phyloP scores from a whole-genome alignment of 2,888 invertebrate species.

The Carabus problematicus region DNA sequence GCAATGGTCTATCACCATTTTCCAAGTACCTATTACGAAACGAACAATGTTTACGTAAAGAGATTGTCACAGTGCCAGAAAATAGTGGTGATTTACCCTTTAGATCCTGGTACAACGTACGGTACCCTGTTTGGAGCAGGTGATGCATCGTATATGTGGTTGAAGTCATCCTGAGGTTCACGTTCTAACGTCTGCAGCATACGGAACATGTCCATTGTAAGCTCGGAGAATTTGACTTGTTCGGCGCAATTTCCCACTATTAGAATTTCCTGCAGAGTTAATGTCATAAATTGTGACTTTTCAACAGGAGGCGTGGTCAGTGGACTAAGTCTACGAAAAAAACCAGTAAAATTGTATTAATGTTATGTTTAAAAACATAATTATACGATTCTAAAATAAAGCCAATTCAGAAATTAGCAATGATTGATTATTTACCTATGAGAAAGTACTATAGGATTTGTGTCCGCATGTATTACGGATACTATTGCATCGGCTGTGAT shows the following conservation, averaged over 20 bases:
- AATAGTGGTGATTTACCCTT: slow-evolving; percentile 52
- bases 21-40: slow-evolving; percentile 61
- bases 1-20: slow-evolving; percentile 73
- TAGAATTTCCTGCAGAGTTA: slow-evolving; percentile 90
- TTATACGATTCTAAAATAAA: background rate
- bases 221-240: slow-evolving; percentile 95
- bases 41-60: no score
- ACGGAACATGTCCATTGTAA: slow-evolving; percentile 97
- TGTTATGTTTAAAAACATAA: background rate
- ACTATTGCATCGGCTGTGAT: slow-evolving; percentile 91
- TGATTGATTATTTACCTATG: slow-evolving; percentile 70
- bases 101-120: slow-evolving; percentile 57
- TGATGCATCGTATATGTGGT: slow-evolving; percentile 75
- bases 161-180: slow-evolving; percentile 85
- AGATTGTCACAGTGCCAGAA: background rate
- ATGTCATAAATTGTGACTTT: slow-evolving; percentile 83
- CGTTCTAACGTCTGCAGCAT: slow-evolving; percentile 95
- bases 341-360: background rate
- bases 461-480: slow-evolving; percentile 86
- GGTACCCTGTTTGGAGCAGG: slow-evolving; percentile 74
- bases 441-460: slow-evolving; percentile 83
- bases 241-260: slow-evolving; percentile 93
- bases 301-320: slow-evolving; percentile 88
- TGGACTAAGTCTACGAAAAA: slow-evolving; percentile 73
- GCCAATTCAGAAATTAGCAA: background rate